A percentile compares a stretch with the other conserved stretches of the same genome.
Evolutionary conservation across 2,888 invertebrate genomes (phyloP).

Genomic region (Scelioninae gen. 2): DNA sequence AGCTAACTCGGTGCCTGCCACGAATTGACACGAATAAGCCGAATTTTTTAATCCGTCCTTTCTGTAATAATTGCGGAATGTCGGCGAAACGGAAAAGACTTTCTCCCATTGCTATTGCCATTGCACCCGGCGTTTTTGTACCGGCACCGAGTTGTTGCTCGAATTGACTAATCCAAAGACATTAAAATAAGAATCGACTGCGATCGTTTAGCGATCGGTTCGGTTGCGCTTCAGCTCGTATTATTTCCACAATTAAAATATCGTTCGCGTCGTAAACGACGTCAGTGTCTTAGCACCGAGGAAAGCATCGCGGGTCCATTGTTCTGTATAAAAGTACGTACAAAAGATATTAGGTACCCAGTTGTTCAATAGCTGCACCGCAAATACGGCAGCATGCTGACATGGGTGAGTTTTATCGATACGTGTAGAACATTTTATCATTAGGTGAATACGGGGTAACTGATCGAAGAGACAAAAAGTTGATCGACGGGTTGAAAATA

Average conservation of each 20-base stretch:
- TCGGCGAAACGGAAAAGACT: slow-evolving; percentile 42
- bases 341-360: slow-evolving; percentile 64
- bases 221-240: slow-evolving; percentile 66
- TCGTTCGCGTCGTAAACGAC: slow-evolving; percentile 70
- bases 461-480: no score
- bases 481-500: no score
- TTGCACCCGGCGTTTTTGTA: slow-evolving; percentile 25
- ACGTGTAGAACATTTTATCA: no score
- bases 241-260: slow-evolving; percentile 72
- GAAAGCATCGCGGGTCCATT: slow-evolving; percentile 63
- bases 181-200: slow-evolving; percentile 44
- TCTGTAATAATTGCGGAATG: slow-evolving; percentile 36
- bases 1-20: slow-evolving; percentile 4
- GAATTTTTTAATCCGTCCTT: slow-evolving; percentile 16
- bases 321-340: slow-evolving; percentile 70
- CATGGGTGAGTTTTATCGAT: slow-evolving; percentile 70
- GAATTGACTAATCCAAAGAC: slow-evolving; percentile 34
- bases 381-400: slow-evolving; percentile 67
- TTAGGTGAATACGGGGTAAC: no score
- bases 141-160: slow-evolving; percentile 18
- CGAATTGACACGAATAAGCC: slow-evolving; percentile 13
- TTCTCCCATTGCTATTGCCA: slow-evolving; percentile 48
- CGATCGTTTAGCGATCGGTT: slow-evolving; percentile 33
- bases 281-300: slow-evolving; percentile 69
- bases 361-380: slow-evolving; percentile 65